phyloP scores from a whole-genome alignment of 2,113 vertebrate genomes.

The Setophaga petechia region DNA sequence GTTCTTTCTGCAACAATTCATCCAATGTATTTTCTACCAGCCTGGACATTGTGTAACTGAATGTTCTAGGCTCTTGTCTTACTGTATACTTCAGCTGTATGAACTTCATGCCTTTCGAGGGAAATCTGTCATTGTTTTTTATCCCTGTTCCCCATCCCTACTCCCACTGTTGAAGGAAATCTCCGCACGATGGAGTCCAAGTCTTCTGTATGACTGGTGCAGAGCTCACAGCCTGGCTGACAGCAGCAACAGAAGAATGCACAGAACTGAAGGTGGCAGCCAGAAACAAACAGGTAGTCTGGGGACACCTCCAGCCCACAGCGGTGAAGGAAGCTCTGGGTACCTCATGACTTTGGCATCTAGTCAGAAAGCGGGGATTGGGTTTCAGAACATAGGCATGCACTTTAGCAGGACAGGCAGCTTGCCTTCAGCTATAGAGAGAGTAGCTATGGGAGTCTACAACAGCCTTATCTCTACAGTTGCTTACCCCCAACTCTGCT shows the following conservation, averaged over 20 bases:
- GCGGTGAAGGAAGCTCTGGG: background rate
- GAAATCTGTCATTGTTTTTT: background rate
- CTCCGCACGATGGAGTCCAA: background rate
- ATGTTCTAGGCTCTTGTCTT: background rate
- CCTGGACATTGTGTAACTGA: background rate
- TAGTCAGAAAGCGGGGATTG: background rate
- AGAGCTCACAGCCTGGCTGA: background rate
- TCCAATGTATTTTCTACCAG: background rate
- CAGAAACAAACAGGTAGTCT: background rate
- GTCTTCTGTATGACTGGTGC: too few species aligned
- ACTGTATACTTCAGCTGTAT: background rate
- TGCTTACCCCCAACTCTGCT: background rate
- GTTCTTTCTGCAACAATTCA: background rate
- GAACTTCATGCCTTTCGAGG: background rate
- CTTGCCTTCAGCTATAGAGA: background rate
- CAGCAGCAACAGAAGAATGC: background rate
- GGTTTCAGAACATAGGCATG: background rate
- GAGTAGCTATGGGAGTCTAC: background rate
- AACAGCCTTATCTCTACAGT: background rate
- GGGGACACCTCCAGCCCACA: background rate
- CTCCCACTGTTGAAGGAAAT: background rate
- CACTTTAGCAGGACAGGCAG: background rate
- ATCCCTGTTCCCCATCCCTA: background rate
- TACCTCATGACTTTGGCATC: background rate
- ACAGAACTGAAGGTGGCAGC: background rate